Base-by-base conservation (phyloP, 2,113 vertebrate genomes). In the Cariama cristata region DNA sequence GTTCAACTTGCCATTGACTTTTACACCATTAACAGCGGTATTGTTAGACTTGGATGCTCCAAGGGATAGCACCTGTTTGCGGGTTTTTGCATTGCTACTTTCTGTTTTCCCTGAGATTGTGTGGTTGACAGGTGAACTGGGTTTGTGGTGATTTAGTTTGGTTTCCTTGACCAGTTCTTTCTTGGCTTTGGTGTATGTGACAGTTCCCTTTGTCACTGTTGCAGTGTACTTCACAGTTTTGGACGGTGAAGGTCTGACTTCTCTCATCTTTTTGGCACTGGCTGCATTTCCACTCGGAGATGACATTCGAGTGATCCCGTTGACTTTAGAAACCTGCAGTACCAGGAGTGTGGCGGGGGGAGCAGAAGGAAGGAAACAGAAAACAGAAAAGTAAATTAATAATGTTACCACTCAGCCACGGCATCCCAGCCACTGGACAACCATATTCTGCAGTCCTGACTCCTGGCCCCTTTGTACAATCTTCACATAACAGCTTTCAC, bases 141-240 rank as follows among this genome's bases (percentile, higher is more conserved):
- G 98, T 98, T 99, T 99, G 98, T 98, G 98, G 98, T 99, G 99
- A 98, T 98, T 99, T 98, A 99, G 99, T 99, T 99, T 99, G 99
- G 99, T 99, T 99, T 99, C 99, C 98, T 99, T 99, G 98, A 99
- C 99, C 99, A 99, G 99, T 98, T 99, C 99, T 98, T 98, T 99
- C 99, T 99, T 99, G 98, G 99, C 99, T 99, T 99, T 99, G 99
- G 99, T 99, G 99, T 99, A 99, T 94, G 99, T 99, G 98, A 99
- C 99, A 98, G 99, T 99, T 98, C 99, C 99, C 98, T 99, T 99
- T 98, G 99, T 99, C 99, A 99, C 99, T 96, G 99, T 99, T 98
- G 99, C 99, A 98, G 99, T 99, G 98, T 99, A 99, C 99, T 99
- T 99, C 99, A 99, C 99, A 99, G 99, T 99, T 99, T 99, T 99